phyloP scores from a whole-genome alignment of 2,888 invertebrate genomes.

The Hypomecis atomaria region DNA sequence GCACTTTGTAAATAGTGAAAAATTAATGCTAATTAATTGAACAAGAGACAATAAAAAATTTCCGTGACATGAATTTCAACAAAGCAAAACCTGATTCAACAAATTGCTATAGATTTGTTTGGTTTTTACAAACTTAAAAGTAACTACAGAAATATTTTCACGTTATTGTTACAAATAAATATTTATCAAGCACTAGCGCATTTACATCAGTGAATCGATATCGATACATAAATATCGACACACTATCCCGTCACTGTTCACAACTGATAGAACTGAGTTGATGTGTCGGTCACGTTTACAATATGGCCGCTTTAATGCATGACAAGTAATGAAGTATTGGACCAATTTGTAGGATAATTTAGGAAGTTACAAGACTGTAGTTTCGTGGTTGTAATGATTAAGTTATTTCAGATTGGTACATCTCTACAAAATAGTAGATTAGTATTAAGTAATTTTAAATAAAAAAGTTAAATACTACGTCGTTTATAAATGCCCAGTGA shows the following conservation, averaged over 20 bases:
- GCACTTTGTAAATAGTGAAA: too few species aligned
- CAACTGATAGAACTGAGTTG: conserved; percentile 39
- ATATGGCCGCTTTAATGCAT: conserved; percentile 59
- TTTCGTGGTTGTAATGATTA: conserved; percentile 15
- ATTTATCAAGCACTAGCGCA: not conserved
- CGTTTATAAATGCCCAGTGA: too few species aligned
- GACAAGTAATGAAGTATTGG: conserved; percentile 55
- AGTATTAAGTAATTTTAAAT: too few species aligned
- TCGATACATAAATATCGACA: conserved; percentile 12
- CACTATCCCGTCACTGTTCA: conserved; percentile 16
- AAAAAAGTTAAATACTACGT: too few species aligned
- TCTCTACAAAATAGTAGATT: too few species aligned
- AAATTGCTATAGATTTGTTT: too few species aligned
- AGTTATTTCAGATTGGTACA: not conserved
- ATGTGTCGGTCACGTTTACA: conserved; percentile 57
- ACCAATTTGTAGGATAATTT: conserved; percentile 40
- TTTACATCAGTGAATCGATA: conserved; percentile 1
- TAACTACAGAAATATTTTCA: not conserved
- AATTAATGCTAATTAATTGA: too few species aligned
- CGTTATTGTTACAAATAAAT: not conserved
- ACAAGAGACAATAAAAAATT: too few species aligned
- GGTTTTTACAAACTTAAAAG: not conserved
- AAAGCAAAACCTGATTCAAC: too few species aligned
- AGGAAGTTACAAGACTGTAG: conserved; percentile 25
- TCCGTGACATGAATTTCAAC: too few species aligned